Conservation (phyloP, 2,888 invertebrate species). For the Scaptomyza reducta region DNA sequence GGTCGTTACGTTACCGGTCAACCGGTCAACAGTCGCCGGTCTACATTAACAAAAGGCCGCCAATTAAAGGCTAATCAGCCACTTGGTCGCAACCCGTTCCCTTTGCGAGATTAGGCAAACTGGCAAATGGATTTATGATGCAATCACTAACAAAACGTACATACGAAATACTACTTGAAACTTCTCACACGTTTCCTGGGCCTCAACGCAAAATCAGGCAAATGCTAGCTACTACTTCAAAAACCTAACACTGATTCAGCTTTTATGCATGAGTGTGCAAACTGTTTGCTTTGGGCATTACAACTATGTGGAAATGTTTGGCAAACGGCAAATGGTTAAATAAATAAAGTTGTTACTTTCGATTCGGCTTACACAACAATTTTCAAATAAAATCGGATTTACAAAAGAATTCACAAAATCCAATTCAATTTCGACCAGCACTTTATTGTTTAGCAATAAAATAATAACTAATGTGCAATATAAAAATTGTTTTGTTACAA, state of each 20-base stretch:
- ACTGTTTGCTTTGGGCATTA: conserved; percentile 3
- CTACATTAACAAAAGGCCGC: conserved; percentile 73
- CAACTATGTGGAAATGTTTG: conserved; percentile 5
- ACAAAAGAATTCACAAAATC: background rate
- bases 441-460: conserved; percentile 2
- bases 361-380: background rate
- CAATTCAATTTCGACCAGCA: background rate
- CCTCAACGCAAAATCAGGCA: conserved; percentile 46
- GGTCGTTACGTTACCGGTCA: conserved; percentile 26
- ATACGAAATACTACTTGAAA: conserved; percentile 43
- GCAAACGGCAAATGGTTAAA: background rate
- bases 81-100: conserved; percentile 45
- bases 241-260: conserved; percentile 52
- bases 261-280: conserved; percentile 30
- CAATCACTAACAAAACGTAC: conserved; percentile 38
- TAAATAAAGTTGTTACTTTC: background rate
- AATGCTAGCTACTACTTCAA: conserved; percentile 8
- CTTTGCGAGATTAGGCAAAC: conserved; percentile 1
- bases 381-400: background rate
- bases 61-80: conserved; percentile 78
- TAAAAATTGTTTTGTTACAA: background rate
- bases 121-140: conserved; percentile 56
- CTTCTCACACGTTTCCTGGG: conserved; percentile 37
- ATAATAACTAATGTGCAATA: conserved; percentile 1
- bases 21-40: conserved; percentile 55